Conservation (phyloP, 2,113 vertebrate species). For the Siphamia tubifer region DNA sequence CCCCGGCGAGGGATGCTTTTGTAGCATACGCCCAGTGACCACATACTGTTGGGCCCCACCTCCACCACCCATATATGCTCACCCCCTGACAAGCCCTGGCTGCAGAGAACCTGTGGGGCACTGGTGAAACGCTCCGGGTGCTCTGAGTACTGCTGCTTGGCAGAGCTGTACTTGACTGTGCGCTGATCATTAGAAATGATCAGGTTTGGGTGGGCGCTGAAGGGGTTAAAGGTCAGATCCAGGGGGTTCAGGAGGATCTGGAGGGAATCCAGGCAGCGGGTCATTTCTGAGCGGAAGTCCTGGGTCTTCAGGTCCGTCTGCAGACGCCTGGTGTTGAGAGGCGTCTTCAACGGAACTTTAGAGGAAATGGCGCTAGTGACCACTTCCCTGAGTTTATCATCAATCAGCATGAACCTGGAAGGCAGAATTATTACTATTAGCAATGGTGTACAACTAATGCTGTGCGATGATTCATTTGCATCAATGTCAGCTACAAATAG, state of each 20-base stretch:
- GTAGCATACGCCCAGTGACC: constrained; percentile 74
- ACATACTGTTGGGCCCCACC: constrained; percentile 61
- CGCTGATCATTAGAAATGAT: constrained; percentile 67
- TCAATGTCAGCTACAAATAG: too few relatives aligned
- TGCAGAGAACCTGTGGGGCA: constrained; percentile 66
- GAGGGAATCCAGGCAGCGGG: constrained; percentile 53
- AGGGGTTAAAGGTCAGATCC: constrained; percentile 69
- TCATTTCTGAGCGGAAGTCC: constrained; percentile 69
- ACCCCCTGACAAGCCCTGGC: constrained; percentile 65
- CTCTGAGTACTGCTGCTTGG: constrained; percentile 53
- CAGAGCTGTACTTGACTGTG: constrained; percentile 61
- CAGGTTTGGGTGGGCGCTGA: constrained; percentile 60
- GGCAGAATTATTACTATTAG: too few relatives aligned
- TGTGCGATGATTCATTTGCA: too few relatives aligned
- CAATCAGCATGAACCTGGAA: constrained; percentile 61
- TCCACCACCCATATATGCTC: constrained; percentile 75
- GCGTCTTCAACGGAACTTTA: constrained; percentile 16
- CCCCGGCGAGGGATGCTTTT: constrained; percentile 68
- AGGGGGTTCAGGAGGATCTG: constrained; percentile 67
- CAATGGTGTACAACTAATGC: too few relatives aligned
- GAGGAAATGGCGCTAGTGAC: constrained; percentile 6
- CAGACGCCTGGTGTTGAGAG: constrained; percentile 56
- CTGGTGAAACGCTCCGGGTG: constrained; percentile 65
- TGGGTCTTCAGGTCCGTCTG: constrained; percentile 55
- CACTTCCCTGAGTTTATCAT: constrained; percentile 54